phyloP scores from a whole-genome alignment of 1,140 invertebrate species.

The Pachyrhynchus sulphureomaculatus region DNA sequence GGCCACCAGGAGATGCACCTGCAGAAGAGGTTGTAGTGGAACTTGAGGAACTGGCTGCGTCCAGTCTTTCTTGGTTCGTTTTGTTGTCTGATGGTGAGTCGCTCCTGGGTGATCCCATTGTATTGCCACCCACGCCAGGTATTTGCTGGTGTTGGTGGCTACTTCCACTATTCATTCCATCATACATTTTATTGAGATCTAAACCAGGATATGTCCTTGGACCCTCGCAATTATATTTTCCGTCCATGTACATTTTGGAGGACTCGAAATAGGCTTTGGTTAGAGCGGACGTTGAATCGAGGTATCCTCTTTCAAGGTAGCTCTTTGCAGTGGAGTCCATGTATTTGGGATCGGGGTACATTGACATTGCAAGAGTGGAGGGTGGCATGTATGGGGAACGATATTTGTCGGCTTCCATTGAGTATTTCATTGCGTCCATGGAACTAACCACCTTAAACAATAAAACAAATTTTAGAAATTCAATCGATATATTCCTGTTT shows the following conservation, averaged over 20 bases:
- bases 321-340: slow-evolving; percentile 63
- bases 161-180: slow-evolving; percentile 39
- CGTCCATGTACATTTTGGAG: slow-evolving; percentile 77
- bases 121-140: slow-evolving; percentile 27
- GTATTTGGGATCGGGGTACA: slow-evolving; percentile 70
- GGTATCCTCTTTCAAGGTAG: slow-evolving; percentile 66
- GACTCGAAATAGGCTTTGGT: slow-evolving; percentile 78
- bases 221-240: slow-evolving; percentile 55
- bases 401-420: slow-evolving; percentile 75
- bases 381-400: slow-evolving; percentile 67
- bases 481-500: neutral
- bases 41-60: slow-evolving; percentile 57
- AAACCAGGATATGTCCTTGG: slow-evolving; percentile 52
- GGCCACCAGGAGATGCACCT: slow-evolving; percentile 63
- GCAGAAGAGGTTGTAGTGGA: slow-evolving; percentile 61
- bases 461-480: neutral
- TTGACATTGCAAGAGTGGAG: slow-evolving; percentile 62
- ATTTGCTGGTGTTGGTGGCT: slow-evolving; percentile 48
- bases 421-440: slow-evolving; percentile 78
- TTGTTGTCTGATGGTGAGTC: slow-evolving; percentile 63
- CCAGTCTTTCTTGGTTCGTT: slow-evolving; percentile 55
- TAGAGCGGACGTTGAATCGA: slow-evolving; percentile 65
- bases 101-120: slow-evolving; percentile 57
- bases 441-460: slow-evolving; percentile 65
- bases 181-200: slow-evolving; percentile 72